These are phyloP conservation scores for Rhinichthys osculus DNA, from an alignment of 2,797 vertebrate genomes.

Conservation along the genomic window DNA sequence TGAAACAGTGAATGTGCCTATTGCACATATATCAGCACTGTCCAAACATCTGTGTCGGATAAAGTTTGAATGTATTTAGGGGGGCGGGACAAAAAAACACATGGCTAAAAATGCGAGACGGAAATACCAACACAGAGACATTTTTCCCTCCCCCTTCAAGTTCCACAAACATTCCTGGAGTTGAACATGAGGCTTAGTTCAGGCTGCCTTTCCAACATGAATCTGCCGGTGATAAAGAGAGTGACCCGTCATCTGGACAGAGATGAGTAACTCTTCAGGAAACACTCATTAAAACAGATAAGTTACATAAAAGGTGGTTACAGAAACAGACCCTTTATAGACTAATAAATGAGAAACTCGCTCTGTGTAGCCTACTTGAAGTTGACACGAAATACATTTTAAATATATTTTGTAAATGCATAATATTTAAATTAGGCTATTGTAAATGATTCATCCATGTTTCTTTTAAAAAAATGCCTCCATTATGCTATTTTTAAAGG, in stretches of 20 bases:
- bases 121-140: slow-evolving; percentile 44
- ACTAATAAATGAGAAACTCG: neutral
- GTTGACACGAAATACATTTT: neutral
- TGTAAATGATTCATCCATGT: neutral
- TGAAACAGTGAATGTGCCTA: neutral
- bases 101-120: slow-evolving; percentile 32
- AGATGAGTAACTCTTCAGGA: neutral
- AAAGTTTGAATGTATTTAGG: slow-evolving; percentile 22
- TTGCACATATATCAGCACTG: neutral
- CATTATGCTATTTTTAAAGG: neutral
- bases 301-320: neutral
- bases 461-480: neutral
- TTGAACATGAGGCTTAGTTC: slow-evolving; percentile 33
- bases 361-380: neutral
- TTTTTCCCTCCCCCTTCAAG: slow-evolving; percentile 41
- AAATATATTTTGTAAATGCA: neutral
- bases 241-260: neutral
- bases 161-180: slow-evolving; percentile 41
- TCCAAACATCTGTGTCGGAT: slow-evolving; percentile 43
- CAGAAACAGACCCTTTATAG: neutral
- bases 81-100: neutral
- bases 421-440: neutral
- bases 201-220: slow-evolving; percentile 14
- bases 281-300: slow-evolving; percentile 5
- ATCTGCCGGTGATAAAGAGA: neutral